Evolutionary conservation across 2,113 vertebrate genomes (phyloP), one percentile per base, ranked within the genome.

Genomic region (Thymallus thymallus): DNA sequence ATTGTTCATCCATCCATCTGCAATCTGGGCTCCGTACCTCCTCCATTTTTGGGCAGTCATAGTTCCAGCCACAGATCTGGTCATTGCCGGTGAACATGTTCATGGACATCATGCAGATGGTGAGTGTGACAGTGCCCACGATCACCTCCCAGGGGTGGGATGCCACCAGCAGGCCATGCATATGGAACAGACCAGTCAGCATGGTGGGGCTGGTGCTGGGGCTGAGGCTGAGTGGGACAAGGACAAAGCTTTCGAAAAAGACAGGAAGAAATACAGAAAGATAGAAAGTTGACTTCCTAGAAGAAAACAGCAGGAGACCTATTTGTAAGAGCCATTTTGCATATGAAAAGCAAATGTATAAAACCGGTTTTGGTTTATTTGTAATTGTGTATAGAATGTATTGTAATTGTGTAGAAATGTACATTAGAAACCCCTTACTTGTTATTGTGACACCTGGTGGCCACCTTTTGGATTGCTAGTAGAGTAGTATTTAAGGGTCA

Each of bases 81-180:
- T 94, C 91, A 20, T 96, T 96, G 22, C 95, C 95, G 6, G 96
- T 97, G 78, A 98, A 97, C 96, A 98, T 97, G 88, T 98, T 98
- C 96, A 97, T 98, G 74, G 96, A 98, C 95, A 96, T 94, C 96
- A 98, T 95, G 71, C 96, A 98, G 90, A 97, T 93, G 74, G 95
- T 97, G 74, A 97, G 89, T 22, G 96, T 97, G 79, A 98, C 94
- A 0, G 96, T 98, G 18, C 95, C 94, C 23, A 98, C 96, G 22
- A 98, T 97, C 76, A 98, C 96, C 87, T 98, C 96, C 96, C 96
- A 98, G 24, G 96, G 96, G 73, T 98, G 96, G 62, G 96, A 96
- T 73, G 96, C 96, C 88, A 98, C 96, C 84, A 96, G 92, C 71
- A 94, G 93, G 76, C 96, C 96, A 3, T 98, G 96, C 89, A 96